Percentiles rank a stretch among this genome's conserved stretches.
Evolutionary conservation across 2,888 invertebrate species (phyloP).

Genomic region (Andrena fulva): DNA sequence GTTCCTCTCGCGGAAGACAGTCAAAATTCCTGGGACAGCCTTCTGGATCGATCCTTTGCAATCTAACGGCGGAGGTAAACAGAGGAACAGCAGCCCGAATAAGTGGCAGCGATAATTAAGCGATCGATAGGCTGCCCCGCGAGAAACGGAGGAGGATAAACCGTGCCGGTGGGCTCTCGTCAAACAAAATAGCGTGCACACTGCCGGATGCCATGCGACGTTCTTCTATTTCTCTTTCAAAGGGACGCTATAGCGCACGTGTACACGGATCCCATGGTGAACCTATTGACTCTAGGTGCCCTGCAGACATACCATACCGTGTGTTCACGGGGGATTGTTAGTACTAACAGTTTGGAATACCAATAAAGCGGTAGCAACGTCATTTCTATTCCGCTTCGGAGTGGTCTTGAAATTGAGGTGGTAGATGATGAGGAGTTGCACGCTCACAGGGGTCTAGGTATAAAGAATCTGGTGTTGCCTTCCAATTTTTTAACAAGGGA

Average conservation of each 20-base stretch:
- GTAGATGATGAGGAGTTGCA: background rate
- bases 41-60: slow-evolving; percentile 22
- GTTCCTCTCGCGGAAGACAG: background rate
- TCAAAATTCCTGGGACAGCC: background rate
- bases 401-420: background rate
- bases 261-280: slow-evolving; percentile 46
- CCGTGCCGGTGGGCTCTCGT: slow-evolving; percentile 35
- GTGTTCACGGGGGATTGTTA: background rate
- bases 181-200: slow-evolving; percentile 59
- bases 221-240: slow-evolving; percentile 39
- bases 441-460: background rate
- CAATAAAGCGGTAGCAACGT: background rate
- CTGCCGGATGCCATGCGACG: slow-evolving; percentile 61
- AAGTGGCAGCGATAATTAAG: slow-evolving; percentile 63
- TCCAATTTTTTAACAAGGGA: too few species aligned
- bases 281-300: background rate
- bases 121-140: slow-evolving; percentile 57
- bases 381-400: too few species aligned
- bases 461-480: background rate
- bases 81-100: slow-evolving; percentile 47
- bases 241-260: slow-evolving; percentile 44
- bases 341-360: slow-evolving; percentile 23
- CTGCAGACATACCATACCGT: background rate
- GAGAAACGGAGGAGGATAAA: slow-evolving; percentile 52
- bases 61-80: slow-evolving; percentile 42